Conservation (phyloP, 2,113 vertebrate species). For the Cichladusa arquata region DNA sequence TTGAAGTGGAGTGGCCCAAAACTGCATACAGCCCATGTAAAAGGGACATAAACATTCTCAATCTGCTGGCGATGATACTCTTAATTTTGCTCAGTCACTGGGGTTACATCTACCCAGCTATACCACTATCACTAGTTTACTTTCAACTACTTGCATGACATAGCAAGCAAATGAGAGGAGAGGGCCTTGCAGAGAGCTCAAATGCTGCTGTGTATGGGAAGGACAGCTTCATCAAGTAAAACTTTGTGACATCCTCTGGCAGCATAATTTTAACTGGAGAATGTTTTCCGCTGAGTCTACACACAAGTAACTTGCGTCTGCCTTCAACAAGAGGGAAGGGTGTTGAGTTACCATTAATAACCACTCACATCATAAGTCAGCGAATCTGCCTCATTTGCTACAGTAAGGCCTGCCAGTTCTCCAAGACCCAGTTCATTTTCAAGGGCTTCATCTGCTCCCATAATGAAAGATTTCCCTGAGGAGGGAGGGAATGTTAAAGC, state of each 20-base stretch:
- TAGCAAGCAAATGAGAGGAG: neutral
- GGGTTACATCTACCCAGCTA: neutral
- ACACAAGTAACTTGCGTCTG: neutral
- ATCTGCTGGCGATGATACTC: neutral
- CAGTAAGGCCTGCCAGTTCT: slow-evolving; percentile 94
- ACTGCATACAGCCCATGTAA: neutral
- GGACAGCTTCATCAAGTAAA: neutral
- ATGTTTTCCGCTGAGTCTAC: neutral
- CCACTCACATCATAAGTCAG: slow-evolving; percentile 91
- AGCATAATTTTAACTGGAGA: neutral
- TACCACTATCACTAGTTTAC: neutral
- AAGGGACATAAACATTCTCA: neutral
- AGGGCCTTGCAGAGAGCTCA: neutral
- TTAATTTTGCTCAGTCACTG: neutral
- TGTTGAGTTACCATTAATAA: neutral
- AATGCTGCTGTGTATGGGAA: neutral
- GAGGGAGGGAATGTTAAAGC: slow-evolving; percentile 94
- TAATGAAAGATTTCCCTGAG: slow-evolving; percentile 95
- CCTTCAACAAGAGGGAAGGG: neutral
- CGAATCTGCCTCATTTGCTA: slow-evolving; percentile 96
- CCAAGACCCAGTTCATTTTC: slow-evolving; percentile 94
- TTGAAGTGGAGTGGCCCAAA: neutral
- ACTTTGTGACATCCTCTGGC: neutral
- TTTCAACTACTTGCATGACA: neutral
- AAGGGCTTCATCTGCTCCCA: slow-evolving; percentile 91